Evolutionary conservation across 2,888 invertebrate genomes (phyloP).

Genomic region (Bellardia pandia): DNA sequence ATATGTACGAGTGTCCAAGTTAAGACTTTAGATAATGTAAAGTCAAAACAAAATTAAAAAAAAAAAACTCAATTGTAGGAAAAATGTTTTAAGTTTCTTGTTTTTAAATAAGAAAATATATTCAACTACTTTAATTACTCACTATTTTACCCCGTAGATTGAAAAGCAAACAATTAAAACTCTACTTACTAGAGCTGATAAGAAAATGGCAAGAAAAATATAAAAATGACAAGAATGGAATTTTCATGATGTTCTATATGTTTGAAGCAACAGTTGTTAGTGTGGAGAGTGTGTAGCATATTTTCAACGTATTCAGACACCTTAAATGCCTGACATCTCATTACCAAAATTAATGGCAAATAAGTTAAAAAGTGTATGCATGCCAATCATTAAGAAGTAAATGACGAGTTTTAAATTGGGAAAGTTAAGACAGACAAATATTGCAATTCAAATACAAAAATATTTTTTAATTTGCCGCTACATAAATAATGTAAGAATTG

Average conservation of each 20-base stretch:
- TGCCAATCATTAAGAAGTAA: neutral
- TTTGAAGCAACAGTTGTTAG: no score
- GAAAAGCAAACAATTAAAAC: constrained; percentile 51
- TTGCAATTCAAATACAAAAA: neutral
- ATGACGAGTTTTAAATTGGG: neutral
- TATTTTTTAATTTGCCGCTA: neutral
- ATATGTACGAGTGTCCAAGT: constrained; percentile 18
- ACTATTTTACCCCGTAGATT: constrained; percentile 42
- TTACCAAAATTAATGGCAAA: constrained; percentile 31
- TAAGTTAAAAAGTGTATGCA: constrained; percentile 14
- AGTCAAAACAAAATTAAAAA: neutral
- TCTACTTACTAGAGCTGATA: constrained; percentile 20
- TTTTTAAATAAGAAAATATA: neutral
- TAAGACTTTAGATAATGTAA: neutral
- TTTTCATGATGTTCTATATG: no score
- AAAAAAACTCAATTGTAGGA: neutral
- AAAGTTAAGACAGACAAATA: neutral
- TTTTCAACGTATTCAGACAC: neutral
- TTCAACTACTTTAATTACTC: constrained; percentile 66
- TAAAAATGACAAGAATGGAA: neutral
- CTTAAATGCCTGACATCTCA: neutral
- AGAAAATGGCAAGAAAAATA: constrained; percentile 26
- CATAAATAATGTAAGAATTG: neutral
- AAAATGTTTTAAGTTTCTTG: constrained; percentile 34
- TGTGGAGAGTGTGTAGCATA: neutral